These are phyloP conservation scores for Brachymystax lenok DNA, from an alignment of 2,797 vertebrate genomes.

Conservation along the genomic window DNA sequence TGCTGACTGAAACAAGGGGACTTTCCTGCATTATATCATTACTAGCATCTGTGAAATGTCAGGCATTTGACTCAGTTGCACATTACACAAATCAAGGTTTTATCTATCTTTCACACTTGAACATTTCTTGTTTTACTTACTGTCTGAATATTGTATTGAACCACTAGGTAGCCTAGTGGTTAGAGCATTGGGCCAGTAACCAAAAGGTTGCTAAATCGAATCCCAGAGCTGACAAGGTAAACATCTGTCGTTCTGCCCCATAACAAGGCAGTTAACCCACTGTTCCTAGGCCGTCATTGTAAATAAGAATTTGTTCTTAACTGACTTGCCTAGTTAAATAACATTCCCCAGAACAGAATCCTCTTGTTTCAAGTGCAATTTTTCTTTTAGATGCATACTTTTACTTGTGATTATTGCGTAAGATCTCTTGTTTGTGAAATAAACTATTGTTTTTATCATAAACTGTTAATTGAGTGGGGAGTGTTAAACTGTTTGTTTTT, in stretches of 20 bases:
- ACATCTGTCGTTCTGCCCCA: too few relatives aligned
- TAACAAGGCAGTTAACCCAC: too few relatives aligned
- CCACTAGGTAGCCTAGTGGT: too few relatives aligned
- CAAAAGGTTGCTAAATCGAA: too few relatives aligned
- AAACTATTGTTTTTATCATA: background rate
- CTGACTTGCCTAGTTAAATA: background rate
- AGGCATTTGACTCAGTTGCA: background rate
- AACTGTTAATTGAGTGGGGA: background rate
- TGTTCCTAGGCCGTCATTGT: too few relatives aligned
- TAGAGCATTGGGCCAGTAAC: too few relatives aligned
- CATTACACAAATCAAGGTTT: background rate
- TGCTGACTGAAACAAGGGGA: background rate
- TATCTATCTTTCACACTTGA: background rate
- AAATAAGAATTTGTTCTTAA: too few relatives aligned
- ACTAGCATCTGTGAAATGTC: background rate
- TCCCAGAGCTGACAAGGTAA: too few relatives aligned
- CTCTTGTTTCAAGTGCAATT: background rate
- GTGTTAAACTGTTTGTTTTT: background rate
- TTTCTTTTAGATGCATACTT: conserved; percentile 10
- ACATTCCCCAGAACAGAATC: background rate
- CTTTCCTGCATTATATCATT: background rate
- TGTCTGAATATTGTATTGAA: background rate
- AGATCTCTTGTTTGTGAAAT: background rate
- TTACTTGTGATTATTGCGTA: background rate
- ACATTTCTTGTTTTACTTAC: background rate